phyloP scores from a whole-genome alignment of 2,797 vertebrate genomes.

The Urophycis tenuis region DNA sequence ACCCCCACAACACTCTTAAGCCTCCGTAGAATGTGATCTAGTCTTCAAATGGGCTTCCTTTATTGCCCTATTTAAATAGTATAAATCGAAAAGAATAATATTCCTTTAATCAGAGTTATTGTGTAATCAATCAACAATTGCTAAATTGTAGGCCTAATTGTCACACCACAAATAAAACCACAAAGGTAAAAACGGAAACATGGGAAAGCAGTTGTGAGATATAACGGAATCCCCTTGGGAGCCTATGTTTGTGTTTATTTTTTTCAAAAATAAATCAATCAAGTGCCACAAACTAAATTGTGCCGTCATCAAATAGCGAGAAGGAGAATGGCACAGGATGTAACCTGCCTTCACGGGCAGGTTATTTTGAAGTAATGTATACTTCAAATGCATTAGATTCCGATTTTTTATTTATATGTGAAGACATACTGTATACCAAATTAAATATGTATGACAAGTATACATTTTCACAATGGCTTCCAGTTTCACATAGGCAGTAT shows the following conservation, averaged over 20 bases:
- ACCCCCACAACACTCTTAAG: too few relatives aligned
- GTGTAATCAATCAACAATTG: not conserved
- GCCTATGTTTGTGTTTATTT: not conserved
- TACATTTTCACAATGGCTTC: conserved; percentile 1
- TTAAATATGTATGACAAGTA: conserved; percentile 10
- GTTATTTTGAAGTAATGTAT: conserved; percentile 9
- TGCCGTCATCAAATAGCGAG: not conserved
- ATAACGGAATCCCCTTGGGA: too few relatives aligned
- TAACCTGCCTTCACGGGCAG: too few relatives aligned
- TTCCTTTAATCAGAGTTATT: not conserved
- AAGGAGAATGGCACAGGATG: not conserved
- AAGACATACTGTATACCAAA: not conserved
- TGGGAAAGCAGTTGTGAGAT: not conserved
- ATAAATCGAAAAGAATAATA: too few relatives aligned
- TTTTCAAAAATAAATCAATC: not conserved
- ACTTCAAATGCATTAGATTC: conserved; percentile 13
- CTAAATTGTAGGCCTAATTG: not conserved
- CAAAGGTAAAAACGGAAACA: not conserved
- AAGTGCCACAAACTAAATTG: not conserved
- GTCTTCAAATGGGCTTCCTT: too few relatives aligned
- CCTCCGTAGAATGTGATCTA: too few relatives aligned
- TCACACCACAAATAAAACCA: not conserved
- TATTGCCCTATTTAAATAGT: too few relatives aligned
- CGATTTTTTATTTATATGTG: conserved; percentile 5
- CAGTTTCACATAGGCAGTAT: conserved; percentile 2